These are phyloP conservation scores for Myiopsitta monachus DNA, from an alignment of 2,113 vertebrate species.

Conservation along the genomic window DNA sequence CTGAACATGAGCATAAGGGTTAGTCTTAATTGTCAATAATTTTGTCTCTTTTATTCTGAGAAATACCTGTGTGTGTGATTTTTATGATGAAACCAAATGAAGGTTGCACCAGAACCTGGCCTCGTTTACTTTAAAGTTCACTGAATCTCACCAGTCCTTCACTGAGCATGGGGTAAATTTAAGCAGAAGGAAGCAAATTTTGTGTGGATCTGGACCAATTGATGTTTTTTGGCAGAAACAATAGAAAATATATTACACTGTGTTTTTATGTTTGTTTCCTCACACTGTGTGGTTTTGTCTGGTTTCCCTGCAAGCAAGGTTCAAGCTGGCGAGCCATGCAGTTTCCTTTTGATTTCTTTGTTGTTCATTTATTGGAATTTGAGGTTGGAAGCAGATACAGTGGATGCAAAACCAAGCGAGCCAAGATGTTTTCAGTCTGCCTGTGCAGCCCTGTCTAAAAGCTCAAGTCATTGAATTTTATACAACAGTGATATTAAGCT, in stretches of 20 bases:
- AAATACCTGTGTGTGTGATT: neutral
- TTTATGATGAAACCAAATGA: neutral
- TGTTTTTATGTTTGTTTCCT: slow-evolving; percentile 66
- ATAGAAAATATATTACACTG: slow-evolving; percentile 52
- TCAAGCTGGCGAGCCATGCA: slow-evolving; percentile 57
- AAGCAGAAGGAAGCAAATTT: slow-evolving; percentile 32
- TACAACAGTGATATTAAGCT: slow-evolving; percentile 33
- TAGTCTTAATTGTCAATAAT: slow-evolving; percentile 25
- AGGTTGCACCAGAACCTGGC: slow-evolving; percentile 7
- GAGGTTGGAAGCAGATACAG: slow-evolving; percentile 62
- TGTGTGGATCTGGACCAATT: slow-evolving; percentile 36
- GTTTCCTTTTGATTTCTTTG: slow-evolving; percentile 65
- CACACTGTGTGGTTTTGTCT: slow-evolving; percentile 67
- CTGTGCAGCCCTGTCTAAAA: slow-evolving; percentile 39
- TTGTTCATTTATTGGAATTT: slow-evolving; percentile 63
- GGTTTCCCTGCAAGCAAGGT: slow-evolving; percentile 64
- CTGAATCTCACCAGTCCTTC: neutral
- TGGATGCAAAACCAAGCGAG: slow-evolving; percentile 40
- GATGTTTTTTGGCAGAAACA: slow-evolving; percentile 63
- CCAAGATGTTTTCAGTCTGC: slow-evolving; percentile 56
- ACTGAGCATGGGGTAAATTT: neutral
- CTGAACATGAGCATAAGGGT: neutral
- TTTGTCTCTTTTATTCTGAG: neutral
- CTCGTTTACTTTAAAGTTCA: neutral
- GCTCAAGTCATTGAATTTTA: slow-evolving; percentile 52